Evolutionary conservation across 2,888 invertebrate genomes (phyloP).

Genomic region (Cheilosia pagana): DNA sequence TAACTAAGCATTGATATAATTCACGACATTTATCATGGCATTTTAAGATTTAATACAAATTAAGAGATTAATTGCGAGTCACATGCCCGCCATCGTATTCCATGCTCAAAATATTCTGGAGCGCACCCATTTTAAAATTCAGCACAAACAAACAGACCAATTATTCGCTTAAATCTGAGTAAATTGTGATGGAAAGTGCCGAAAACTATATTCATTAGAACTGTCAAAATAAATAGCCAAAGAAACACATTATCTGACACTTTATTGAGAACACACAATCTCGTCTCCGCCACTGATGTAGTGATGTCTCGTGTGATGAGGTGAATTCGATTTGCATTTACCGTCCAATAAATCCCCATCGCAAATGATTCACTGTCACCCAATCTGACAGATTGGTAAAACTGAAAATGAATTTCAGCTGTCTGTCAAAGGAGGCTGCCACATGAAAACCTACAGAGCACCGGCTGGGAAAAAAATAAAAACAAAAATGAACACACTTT

Average conservation of each 20-base stretch:
- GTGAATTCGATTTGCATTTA: slow-evolving; percentile 56
- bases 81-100: no score
- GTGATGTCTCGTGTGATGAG: slow-evolving; percentile 7
- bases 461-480: neutral
- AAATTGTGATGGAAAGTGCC: no score
- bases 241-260: neutral
- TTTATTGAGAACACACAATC: neutral
- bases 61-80: no score
- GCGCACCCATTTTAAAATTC: no score
- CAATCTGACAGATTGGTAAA: slow-evolving; percentile 65
- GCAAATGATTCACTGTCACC: slow-evolving; percentile 55
- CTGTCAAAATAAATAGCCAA: no score
- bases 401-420: slow-evolving; percentile 60
- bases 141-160: no score
- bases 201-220: no score
- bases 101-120: no score
- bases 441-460: slow-evolving; percentile 29
- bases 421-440: slow-evolving; percentile 42
- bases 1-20: no score
- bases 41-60: no score
- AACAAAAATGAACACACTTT: slow-evolving; percentile 43
- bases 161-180: no score
- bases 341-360: slow-evolving; percentile 52
- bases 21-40: no score
- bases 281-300: neutral